phyloP scores from a whole-genome alignment of 2,113 vertebrate species.

The Sylvietta virens region DNA sequence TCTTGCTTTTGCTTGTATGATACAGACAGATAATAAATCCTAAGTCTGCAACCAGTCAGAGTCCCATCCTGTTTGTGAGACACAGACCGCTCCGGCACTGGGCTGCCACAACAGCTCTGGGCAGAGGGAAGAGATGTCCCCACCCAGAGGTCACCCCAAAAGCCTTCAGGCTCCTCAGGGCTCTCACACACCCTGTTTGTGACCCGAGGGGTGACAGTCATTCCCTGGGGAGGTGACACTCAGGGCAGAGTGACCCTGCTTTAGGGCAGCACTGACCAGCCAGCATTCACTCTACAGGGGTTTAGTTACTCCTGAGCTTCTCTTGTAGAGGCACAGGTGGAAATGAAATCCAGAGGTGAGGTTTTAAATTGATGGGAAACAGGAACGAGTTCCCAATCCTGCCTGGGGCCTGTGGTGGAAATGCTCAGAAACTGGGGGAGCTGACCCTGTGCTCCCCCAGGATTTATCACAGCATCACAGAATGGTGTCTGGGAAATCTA shows the following conservation, averaged over 20 bases:
- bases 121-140: background rate
- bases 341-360: background rate
- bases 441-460: background rate
- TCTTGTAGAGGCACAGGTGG: background rate
- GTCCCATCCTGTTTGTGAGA: too few relatives aligned
- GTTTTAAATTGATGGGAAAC: background rate
- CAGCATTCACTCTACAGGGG: accelerated
- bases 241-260: background rate
- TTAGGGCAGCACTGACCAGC: background rate
- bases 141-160: background rate
- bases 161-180: background rate
- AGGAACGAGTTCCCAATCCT: background rate
- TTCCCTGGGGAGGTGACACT: background rate
- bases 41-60: too few relatives aligned
- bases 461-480: background rate
- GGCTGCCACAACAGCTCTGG: background rate
- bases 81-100: too few relatives aligned
- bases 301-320: background rate
- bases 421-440: background rate
- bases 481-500: background rate
- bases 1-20: too few relatives aligned
- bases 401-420: background rate
- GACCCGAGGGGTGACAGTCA: accelerated
- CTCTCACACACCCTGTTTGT: accelerated
- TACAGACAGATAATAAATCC: too few relatives aligned